phyloP scores from a whole-genome alignment of 1,140 invertebrate species.

The Micrasema minimum region DNA sequence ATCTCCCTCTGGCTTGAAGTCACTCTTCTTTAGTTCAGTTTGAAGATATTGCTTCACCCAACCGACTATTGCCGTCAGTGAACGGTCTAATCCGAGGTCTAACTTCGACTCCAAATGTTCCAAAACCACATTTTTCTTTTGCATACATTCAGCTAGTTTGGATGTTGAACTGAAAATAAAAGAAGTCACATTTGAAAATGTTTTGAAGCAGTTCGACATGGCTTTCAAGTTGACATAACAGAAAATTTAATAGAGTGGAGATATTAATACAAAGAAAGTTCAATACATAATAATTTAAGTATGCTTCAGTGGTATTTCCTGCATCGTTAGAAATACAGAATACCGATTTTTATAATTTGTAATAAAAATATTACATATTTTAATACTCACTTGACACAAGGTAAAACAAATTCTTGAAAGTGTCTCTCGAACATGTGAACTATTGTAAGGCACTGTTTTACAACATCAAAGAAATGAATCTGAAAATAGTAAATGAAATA shows the following conservation, averaged over 20 bases:
- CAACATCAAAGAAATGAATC: constrained; percentile 94
- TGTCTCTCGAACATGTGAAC: constrained; percentile 96
- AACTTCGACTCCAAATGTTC: constrained; percentile 93
- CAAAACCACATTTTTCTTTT: constrained; percentile 86
- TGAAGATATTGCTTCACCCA: constrained; percentile 93
- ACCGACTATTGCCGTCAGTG: constrained; percentile 86
- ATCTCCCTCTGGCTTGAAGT: constrained; percentile 94
- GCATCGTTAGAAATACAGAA: too few relatives aligned
- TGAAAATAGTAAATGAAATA: constrained; percentile 60
- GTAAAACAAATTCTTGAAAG: constrained; percentile 89
- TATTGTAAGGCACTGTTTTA: constrained; percentile 94
- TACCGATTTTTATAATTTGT: too few relatives aligned
- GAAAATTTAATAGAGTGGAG: too few relatives aligned
- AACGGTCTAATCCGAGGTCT: constrained; percentile 89
- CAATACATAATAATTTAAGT: too few relatives aligned
- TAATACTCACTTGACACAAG: constrained; percentile 81
- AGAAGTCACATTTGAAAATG: not conserved
- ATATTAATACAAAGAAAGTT: too few relatives aligned
- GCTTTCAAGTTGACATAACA: too few relatives aligned
- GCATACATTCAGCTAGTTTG: constrained; percentile 87
- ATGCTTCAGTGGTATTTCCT: too few relatives aligned
- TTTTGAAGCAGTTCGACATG: too few relatives aligned
- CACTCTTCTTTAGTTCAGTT: constrained; percentile 94
- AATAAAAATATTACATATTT: not conserved
- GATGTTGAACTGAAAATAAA: constrained; percentile 79